Conservation (phyloP, 2,797 vertebrate species). For the Chelonia mydas region DNA sequence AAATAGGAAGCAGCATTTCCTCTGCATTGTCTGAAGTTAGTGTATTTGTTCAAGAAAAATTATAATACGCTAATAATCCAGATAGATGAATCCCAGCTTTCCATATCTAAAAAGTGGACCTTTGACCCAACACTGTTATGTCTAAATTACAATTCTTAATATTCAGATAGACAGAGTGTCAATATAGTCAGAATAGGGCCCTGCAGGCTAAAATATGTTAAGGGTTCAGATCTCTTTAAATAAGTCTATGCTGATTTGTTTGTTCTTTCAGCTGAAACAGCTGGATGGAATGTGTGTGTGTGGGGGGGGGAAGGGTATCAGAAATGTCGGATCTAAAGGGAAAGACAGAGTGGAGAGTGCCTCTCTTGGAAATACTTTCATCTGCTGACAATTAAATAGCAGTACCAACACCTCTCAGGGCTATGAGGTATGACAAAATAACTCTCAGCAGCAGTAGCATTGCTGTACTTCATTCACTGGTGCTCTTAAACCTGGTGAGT, state of each 20-base stretch:
- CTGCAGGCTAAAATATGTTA: not conserved
- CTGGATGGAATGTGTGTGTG: not conserved
- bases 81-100: constrained; percentile 59
- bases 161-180: not conserved
- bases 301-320: not conserved
- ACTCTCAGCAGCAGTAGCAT: constrained; percentile 1
- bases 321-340: constrained; percentile 43
- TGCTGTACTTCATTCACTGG: constrained; percentile 27
- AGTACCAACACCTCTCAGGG: constrained; percentile 53
- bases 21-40: constrained; percentile 64
- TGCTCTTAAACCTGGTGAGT: constrained; percentile 42
- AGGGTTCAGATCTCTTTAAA: not conserved
- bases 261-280: not conserved
- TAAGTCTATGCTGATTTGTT: not conserved
- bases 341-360: constrained; percentile 2
- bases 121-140: not conserved
- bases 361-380: constrained; percentile 55
- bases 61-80: constrained; percentile 29
- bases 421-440: constrained; percentile 38
- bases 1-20: constrained; percentile 76
- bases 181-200: not conserved
- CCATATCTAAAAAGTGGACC: constrained; percentile 49
- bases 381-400: constrained; percentile 53
- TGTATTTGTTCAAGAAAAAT: constrained; percentile 68
- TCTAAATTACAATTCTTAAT: constrained; percentile 39